These are phyloP conservation scores for Heterodera carotae DNA, from an alignment of 1,140 invertebrate genomes.

Conservation along the genomic window DNA sequence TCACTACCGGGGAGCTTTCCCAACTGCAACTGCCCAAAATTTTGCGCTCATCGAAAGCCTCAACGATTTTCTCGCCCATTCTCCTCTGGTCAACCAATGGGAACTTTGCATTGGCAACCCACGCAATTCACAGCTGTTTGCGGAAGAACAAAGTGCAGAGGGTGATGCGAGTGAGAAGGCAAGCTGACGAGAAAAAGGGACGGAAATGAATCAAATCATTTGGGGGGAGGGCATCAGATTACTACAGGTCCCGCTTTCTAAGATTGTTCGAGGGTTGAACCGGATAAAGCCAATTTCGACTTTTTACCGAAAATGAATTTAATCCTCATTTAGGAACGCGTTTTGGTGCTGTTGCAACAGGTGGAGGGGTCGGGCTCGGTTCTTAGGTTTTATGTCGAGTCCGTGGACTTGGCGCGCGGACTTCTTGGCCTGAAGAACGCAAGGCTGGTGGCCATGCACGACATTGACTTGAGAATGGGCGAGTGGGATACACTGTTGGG, in stretches of 20 bases:
- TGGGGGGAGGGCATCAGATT: too few relatives aligned
- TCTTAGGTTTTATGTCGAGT: constrained; percentile 22
- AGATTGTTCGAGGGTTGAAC: too few relatives aligned
- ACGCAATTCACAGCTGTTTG: constrained; percentile 25
- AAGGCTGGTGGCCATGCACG: constrained; percentile 38
- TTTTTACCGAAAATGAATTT: not conserved
- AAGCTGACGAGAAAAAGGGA: too few relatives aligned
- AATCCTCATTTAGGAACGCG: constrained; percentile 34
- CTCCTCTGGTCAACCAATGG: not conserved
- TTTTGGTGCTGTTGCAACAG: constrained; percentile 32
- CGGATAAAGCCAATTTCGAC: too few relatives aligned
- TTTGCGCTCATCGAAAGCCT: constrained; percentile 16
- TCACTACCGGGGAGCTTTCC: not conserved
- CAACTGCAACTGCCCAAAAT: constrained; percentile 38
- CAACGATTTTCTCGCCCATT: constrained; percentile 31
- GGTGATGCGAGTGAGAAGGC: constrained; percentile 6
- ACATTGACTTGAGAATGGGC: constrained; percentile 36
- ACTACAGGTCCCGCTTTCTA: too few relatives aligned
- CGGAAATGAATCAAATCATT: too few relatives aligned
- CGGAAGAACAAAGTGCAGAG: constrained; percentile 8
- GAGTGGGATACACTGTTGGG: constrained; percentile 37
- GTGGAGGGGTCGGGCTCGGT: not conserved
- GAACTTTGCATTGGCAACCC: constrained; percentile 19
- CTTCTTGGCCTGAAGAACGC: not conserved
- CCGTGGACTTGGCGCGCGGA: constrained; percentile 14